Evolutionary conservation across 64 coral and sea anemone genomes (phyloP), one percentile per base, ranked within the genome.

Genomic region (Actinia equina): DNA sequence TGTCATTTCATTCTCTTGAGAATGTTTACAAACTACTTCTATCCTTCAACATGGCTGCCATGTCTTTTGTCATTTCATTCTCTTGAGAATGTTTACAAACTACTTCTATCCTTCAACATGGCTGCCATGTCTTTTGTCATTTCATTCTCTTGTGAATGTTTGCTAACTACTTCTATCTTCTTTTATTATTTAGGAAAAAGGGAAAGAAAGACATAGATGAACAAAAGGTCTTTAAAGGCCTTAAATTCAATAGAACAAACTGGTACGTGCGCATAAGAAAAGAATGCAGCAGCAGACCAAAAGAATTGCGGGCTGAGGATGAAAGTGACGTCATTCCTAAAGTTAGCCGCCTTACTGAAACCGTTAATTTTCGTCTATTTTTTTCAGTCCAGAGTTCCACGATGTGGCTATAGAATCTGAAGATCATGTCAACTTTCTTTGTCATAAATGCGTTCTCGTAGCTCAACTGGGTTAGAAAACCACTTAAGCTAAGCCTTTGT

Each of bases 381-480:
- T 55, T 23, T 59, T 17, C 55, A 94, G 93, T 79, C 88, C 84
- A 17, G 88, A 94, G 43, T 84, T 90, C 61, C 59, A 89, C 45
- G 93, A 94, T 80, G 93, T 94, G 8, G 44, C 82, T 6, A 90
- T 94, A 22, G 85, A 91, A 18, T 87, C 77, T 64, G 93, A 94
- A 85, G 93, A 94, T 26, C 88, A 78, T 52, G 71, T 77, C 7
- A 79, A 87, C 45, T 88, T 90, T n/a, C 17, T 55, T 0, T 94
- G 93, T 90, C 93, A 94, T 46, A 94, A 91, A 37, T 94, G 93
- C 41, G 57, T 94, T 44, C 86, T 94, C 17, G 52, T 91, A 20
- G 88, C 93, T 2, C 78, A 80, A 41, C 58, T 94, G 23, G 88
- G 93, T 94, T 88, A 17, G 92, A 41, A 74, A 27, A 65, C 17